Percentiles rank a stretch among this genome's conserved stretches.
phyloP scores from a whole-genome alignment of 2,888 invertebrate species.

The Microchrysa polita region DNA sequence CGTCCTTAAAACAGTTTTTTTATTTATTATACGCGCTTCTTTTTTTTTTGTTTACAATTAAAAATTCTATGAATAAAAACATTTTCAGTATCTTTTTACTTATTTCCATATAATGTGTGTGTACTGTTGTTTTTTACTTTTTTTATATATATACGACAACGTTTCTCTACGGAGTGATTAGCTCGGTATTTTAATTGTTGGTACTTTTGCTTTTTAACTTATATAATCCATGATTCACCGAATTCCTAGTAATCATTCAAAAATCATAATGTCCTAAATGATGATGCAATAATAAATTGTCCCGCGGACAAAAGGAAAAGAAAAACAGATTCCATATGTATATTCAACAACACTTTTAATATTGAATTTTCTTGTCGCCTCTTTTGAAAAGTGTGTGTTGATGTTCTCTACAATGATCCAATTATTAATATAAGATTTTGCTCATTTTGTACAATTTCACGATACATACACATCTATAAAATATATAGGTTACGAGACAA shows the following conservation, averaged over 20 bases:
- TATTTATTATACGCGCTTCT: conserved; percentile 30
- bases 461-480: conserved; percentile 46
- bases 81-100: conserved; percentile 24
- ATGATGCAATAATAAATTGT: conserved; percentile 7
- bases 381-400: conserved; percentile 27
- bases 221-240: neutral
- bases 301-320: conserved; percentile 23
- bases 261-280: conserved; percentile 28
- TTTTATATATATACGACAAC: conserved; percentile 16
- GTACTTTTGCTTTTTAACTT: neutral
- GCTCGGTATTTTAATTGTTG: conserved; percentile 9
- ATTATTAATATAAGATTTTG: conserved; percentile 17
- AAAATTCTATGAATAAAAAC: conserved; percentile 44
- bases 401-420: conserved; percentile 20
- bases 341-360: conserved; percentile 1
- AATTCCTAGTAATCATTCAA: neutral
- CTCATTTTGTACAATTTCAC: conserved; percentile 49
- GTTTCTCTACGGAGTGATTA: conserved; percentile 36
- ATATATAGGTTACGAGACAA: conserved; percentile 15
- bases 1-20: conserved; percentile 31
- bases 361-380: conserved; percentile 10
- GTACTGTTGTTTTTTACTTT: neutral
- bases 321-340: conserved; percentile 35
- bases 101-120: conserved; percentile 9
- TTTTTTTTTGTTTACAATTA: conserved; percentile 38